phyloP scores from a whole-genome alignment of 2,113 vertebrate species.

The Pontoporia blainvillei region DNA sequence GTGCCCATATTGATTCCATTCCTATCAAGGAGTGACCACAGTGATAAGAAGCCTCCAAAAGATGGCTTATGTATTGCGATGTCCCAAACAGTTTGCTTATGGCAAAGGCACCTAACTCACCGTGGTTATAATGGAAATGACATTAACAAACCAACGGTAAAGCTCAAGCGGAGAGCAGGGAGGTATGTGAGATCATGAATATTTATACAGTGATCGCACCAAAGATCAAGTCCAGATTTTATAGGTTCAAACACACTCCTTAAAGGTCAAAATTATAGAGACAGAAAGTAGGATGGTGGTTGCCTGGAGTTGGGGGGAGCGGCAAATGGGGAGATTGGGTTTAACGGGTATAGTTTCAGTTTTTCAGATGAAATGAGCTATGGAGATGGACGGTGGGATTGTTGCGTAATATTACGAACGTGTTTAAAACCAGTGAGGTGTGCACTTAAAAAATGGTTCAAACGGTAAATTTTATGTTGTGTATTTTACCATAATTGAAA shows the following conservation, averaged over 20 bases:
- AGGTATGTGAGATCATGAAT: not conserved
- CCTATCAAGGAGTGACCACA: not conserved
- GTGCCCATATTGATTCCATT: not conserved
- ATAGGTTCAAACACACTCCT: not conserved
- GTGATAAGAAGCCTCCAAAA: not conserved
- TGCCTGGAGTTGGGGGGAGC: not conserved
- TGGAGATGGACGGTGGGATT: not conserved
- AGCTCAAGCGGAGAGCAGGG: not conserved
- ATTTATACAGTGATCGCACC: not conserved
- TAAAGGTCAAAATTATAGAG: not conserved
- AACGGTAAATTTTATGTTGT: not conserved
- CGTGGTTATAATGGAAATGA: not conserved
- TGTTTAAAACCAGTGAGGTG: not conserved
- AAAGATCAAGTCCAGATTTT: not conserved
- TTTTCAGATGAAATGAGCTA: not conserved
- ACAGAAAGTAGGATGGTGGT: not conserved
- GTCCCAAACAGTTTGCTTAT: not conserved
- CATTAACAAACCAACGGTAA: not conserved
- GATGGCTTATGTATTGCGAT: not conserved
- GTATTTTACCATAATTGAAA: not conserved
- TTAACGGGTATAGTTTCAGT: not conserved
- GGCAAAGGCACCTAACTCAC: rapidly evolving
- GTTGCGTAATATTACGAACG: not conserved
- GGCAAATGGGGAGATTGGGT: not conserved
- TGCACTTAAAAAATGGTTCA: not conserved